Percentiles rank a stretch among this genome's conserved stretches.
These are phyloP conservation scores for Eremophila alpestris DNA, from an alignment of 2,797 vertebrate genomes.

Conservation along the genomic window DNA sequence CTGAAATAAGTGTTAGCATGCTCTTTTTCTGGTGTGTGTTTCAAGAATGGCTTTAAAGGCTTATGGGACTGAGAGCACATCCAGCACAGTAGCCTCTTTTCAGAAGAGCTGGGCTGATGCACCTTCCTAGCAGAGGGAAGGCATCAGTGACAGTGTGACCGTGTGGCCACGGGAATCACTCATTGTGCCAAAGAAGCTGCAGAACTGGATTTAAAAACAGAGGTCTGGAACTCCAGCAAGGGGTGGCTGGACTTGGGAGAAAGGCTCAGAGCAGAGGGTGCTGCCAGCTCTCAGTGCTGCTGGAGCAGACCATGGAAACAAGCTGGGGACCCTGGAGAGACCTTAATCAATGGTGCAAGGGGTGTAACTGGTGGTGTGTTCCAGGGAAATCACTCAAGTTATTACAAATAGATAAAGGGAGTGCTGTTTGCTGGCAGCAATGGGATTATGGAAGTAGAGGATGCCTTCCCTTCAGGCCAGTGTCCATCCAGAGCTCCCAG, in stretches of 20 bases:
- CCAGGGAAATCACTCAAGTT: not conserved
- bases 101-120: not conserved
- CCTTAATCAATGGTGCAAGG: accelerated
- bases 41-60: not conserved
- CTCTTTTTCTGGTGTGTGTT: not conserved
- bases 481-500: not conserved
- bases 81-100: not conserved
- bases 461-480: not conserved
- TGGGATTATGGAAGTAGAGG: not conserved
- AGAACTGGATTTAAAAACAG: not conserved
- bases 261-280: not conserved
- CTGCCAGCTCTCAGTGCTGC: not conserved
- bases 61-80: no score
- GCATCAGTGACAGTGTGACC: not conserved
- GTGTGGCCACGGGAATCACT: not conserved
- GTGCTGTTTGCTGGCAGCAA: accelerated
- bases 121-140: not conserved
- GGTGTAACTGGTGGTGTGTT: accelerated
- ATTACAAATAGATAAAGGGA: not conserved
- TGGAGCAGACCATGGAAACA: not conserved
- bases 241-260: not conserved
- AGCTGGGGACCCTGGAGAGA: not conserved
- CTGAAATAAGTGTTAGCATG: not conserved
- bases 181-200: not conserved
- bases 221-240: not conserved